phyloP scores from a whole-genome alignment of 2,888 invertebrate genomes.

The Lasioglossum marginatum region DNA sequence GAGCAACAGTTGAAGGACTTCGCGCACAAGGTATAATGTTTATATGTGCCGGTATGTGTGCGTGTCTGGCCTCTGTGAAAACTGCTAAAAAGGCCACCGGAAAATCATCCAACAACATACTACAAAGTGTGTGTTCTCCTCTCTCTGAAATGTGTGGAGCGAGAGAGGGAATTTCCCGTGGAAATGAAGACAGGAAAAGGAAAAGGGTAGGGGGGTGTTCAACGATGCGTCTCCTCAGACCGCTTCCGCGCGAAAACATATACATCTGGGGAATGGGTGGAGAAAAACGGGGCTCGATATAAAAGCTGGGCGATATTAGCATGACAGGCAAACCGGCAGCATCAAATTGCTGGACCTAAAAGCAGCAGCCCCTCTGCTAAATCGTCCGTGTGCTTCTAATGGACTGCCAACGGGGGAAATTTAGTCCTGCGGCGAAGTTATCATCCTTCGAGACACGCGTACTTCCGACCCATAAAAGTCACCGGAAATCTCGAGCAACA shows the following conservation, averaged over 20 bases:
- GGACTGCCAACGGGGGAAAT: constrained; percentile 79
- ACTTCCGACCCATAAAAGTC: not conserved
- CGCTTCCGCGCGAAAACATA: constrained; percentile 47
- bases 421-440: constrained; percentile 67
- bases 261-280: constrained; percentile 44
- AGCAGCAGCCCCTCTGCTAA: constrained; percentile 78
- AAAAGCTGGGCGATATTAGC: constrained; percentile 80
- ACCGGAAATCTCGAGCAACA: not conserved
- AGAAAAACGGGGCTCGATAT: constrained; percentile 67
- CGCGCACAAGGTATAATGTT: not conserved
- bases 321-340: constrained; percentile 80
- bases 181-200: constrained; percentile 21
- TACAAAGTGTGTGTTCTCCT: not conserved
- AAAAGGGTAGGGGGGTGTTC: constrained; percentile 33
- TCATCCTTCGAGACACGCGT: not conserved
- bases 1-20: constrained; percentile 11
- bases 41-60: not conserved
- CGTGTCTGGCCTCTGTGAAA: not conserved
- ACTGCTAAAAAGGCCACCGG: not conserved
- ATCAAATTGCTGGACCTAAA: constrained; percentile 83
- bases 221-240: constrained; percentile 52
- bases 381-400: constrained; percentile 83
- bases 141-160: not conserved
- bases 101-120: constrained; percentile 11
- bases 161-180: constrained; percentile 5